These are phyloP conservation scores for Caenorhabditis doughertyi DNA, from an alignment of 2,888 invertebrate genomes.

Conservation along the genomic window DNA sequence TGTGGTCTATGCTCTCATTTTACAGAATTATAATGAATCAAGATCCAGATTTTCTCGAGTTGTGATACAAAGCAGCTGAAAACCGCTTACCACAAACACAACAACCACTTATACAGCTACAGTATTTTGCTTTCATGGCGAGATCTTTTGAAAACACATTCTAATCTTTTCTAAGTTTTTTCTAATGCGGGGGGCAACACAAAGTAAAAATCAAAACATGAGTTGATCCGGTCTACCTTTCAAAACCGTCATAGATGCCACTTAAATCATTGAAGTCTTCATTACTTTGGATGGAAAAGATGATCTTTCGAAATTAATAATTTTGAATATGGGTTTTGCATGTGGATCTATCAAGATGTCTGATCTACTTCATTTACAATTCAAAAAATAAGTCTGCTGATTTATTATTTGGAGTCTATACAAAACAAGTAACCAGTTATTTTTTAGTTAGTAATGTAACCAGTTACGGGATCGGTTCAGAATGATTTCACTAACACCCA, in stretches of 20 bases:
- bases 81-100: neutral
- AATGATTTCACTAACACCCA: too few species aligned
- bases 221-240: neutral
- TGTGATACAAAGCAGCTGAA: conserved; percentile 3
- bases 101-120: conserved; percentile 24
- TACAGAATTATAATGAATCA: conserved; percentile 3
- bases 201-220: neutral
- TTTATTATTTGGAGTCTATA: neutral
- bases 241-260: neutral
- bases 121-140: neutral
- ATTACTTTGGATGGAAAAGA: neutral
- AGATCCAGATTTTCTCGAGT: neutral
- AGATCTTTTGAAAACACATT: neutral
- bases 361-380: neutral
- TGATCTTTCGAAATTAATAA: neutral
- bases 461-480: too few species aligned
- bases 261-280: neutral
- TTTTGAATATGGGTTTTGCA: neutral
- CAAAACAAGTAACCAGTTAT: neutral
- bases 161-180: neutral
- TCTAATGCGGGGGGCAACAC: neutral
- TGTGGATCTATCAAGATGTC: neutral
- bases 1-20: neutral
- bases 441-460: too few species aligned
- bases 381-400: neutral